Evolutionary conservation across 2,113 vertebrate species (phyloP).

Genomic region (Muntiacus muntjak): DNA sequence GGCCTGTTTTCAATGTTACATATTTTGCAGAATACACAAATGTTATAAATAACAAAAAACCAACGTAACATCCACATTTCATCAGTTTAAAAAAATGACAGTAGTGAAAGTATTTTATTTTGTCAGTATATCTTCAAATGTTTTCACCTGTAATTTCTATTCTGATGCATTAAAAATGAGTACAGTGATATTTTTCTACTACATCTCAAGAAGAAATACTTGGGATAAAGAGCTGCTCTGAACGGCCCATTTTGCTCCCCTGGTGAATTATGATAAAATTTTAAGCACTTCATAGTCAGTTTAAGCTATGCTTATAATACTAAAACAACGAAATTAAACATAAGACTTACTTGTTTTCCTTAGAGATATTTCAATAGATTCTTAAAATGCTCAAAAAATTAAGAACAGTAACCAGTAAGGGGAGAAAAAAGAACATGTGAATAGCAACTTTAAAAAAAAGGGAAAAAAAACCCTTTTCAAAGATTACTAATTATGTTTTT

Average conservation of each 20-base stretch:
- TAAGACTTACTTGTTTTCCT: constrained; percentile 37
- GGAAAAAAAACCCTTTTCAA: constrained; percentile 62
- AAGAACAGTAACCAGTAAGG: neutral
- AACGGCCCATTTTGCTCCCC: constrained; percentile 55
- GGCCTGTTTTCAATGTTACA: constrained; percentile 77
- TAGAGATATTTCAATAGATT: neutral
- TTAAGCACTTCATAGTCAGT: neutral
- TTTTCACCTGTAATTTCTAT: constrained; percentile 69
- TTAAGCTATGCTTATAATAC: constrained; percentile 35
- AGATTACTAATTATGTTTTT: neutral
- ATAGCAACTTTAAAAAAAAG: neutral
- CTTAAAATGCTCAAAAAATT: constrained; percentile 26
- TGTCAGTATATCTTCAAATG: constrained; percentile 71
- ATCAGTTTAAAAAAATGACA: constrained; percentile 61
- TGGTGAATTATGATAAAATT: constrained; percentile 50
- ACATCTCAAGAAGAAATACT: constrained; percentile 61
- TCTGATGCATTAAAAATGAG: constrained; percentile 67
- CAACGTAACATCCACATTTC: constrained; percentile 66
- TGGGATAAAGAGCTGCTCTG: constrained; percentile 56
- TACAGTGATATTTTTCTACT: constrained; percentile 44
- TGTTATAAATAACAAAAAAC: constrained; percentile 75
- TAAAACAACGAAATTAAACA: constrained; percentile 35
- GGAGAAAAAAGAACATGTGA: neutral
- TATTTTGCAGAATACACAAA: constrained; percentile 76
- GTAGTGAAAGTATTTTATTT: constrained; percentile 70